A percentile compares a stretch with the other conserved stretches of the same genome.
Evolutionary conservation across 2,888 invertebrate species (phyloP).

Genomic region (Cheilosia grossa): DNA sequence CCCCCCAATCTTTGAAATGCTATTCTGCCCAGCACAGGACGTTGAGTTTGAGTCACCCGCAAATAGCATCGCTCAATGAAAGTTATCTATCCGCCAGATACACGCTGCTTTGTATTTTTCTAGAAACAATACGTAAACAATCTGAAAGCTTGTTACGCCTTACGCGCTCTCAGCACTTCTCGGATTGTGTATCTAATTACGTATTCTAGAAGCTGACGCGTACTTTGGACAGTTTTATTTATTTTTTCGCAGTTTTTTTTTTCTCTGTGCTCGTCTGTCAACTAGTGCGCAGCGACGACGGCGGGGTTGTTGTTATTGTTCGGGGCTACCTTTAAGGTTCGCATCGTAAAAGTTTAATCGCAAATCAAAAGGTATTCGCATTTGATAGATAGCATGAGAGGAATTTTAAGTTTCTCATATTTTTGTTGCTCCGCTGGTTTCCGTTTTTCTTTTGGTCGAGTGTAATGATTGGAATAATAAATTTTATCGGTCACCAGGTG

Average conservation of each 20-base stretch:
- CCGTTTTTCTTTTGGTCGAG: constrained; percentile 12
- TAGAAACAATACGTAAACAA: constrained; percentile 56
- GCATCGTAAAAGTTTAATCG: constrained; percentile 68
- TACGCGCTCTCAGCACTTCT: constrained; percentile 19
- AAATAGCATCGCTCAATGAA: constrained; percentile 54
- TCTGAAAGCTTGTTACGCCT: constrained; percentile 41
- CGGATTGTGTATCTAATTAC: constrained; percentile 64
- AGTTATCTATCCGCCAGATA: constrained; percentile 37
- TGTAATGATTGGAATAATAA: constrained; percentile 70
- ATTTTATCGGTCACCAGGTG: constrained; percentile 68
- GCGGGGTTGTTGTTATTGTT: constrained; percentile 37
- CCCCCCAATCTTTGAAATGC: constrained; percentile 39
- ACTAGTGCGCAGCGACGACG: neutral
- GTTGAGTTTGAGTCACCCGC: constrained; percentile 46
- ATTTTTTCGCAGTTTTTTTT: constrained; percentile 17
- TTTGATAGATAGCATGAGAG: constrained; percentile 63
- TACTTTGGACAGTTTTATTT: constrained; percentile 48
- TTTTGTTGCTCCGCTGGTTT: neutral
- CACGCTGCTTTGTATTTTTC: constrained; percentile 30
- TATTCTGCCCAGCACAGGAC: constrained; percentile 37
- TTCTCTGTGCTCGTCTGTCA: constrained; percentile 27
- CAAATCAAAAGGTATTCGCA: constrained; percentile 72
- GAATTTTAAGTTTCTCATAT: constrained; percentile 40
- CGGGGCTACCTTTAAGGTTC: constrained; percentile 14
- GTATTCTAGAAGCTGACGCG: constrained; percentile 61